Conservation (phyloP, 2,113 vertebrate species). For the Propithecus coquereli region DNA sequence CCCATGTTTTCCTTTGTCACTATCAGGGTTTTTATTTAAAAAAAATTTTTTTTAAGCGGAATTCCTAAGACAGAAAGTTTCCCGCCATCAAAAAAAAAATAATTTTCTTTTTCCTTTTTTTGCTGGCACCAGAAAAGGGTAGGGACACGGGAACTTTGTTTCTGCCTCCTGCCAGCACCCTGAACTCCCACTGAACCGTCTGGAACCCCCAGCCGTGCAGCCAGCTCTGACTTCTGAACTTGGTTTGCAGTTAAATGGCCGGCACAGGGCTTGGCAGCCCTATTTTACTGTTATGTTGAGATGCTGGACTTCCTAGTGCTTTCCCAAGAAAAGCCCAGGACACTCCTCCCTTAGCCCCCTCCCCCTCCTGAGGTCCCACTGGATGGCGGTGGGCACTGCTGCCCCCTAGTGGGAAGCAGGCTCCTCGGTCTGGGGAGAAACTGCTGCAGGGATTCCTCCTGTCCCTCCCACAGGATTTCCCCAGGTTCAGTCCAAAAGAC, state of each 20-base stretch:
- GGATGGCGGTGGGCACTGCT: background rate
- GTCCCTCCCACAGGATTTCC: background rate
- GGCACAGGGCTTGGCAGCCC: too few species aligned
- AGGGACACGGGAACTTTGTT: rapidly evolving
- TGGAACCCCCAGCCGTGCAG: background rate
- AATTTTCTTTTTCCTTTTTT: background rate
- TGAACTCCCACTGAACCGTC: background rate
- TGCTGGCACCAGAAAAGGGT: background rate
- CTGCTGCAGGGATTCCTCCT: rapidly evolving
- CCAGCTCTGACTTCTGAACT: background rate
- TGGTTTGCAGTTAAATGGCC: too few species aligned
- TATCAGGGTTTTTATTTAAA: background rate
- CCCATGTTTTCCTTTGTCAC: background rate
- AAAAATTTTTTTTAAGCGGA: background rate
- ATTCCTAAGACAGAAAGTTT: background rate
- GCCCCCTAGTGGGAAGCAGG: background rate
- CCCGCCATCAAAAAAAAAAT: background rate
- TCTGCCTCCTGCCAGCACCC: background rate
- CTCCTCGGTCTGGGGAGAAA: background rate
- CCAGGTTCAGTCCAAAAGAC: background rate
- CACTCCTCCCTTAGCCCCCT: background rate
- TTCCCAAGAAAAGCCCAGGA: background rate
- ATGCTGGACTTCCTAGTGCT: background rate
- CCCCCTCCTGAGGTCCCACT: background rate
- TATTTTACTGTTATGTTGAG: background rate